Evolutionary conservation across 2,113 vertebrate species (phyloP).

Genomic region (Oxyruncus cristatus): DNA sequence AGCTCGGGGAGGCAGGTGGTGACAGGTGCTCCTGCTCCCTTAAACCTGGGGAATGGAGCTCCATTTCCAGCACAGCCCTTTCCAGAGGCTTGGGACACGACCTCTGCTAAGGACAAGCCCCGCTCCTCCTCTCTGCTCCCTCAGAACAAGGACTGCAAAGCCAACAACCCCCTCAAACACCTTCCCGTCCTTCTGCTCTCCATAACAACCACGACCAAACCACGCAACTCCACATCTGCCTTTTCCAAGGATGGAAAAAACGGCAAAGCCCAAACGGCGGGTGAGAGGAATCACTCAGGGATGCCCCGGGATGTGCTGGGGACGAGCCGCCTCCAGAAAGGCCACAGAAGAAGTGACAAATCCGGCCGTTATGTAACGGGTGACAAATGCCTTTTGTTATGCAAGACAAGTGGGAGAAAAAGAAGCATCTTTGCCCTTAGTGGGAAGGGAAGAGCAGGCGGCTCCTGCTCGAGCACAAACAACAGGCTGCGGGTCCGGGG

Average conservation of each 20-base stretch:
- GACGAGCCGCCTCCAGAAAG: neutral
- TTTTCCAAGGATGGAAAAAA: rapidly evolving
- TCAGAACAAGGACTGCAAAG: neutral
- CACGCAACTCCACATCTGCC: neutral
- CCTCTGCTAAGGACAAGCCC: neutral
- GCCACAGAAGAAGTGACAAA: neutral
- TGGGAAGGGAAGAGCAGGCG: constrained; percentile 7
- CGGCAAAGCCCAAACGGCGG: rapidly evolving
- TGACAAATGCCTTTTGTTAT: constrained; percentile 61
- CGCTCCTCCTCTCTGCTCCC: neutral
- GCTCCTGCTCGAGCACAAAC: constrained; percentile 32
- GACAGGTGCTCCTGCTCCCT: neutral
- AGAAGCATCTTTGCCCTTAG: constrained; percentile 27
- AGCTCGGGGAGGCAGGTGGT: neutral
- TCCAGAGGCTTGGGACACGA: neutral
- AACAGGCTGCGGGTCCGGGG: neutral
- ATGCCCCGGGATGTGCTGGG: neutral
- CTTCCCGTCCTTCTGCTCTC: neutral
- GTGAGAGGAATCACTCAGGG: neutral
- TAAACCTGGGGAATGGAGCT: rapidly evolving
- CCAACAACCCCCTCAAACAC: neutral
- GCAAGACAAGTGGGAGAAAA: constrained; percentile 55
- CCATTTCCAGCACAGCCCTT: neutral
- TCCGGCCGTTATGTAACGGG: neutral
- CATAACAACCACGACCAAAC: rapidly evolving